Evolutionary conservation across 2,797 vertebrate species (phyloP).

Genomic region (Chiloscyllium punctatum): DNA sequence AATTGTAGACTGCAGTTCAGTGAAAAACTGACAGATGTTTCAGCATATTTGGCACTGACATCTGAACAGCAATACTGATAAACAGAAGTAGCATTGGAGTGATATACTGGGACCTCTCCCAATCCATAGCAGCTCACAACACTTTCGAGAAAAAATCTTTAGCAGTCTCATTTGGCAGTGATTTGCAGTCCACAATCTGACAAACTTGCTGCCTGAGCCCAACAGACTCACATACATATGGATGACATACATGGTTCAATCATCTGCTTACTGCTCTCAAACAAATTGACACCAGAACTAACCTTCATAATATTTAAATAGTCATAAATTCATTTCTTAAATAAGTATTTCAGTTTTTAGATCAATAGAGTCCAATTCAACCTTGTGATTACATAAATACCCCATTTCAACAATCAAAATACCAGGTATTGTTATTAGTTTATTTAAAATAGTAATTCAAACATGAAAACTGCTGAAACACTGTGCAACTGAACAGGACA

Average conservation of each 20-base stretch:
- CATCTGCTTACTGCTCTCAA: conserved; percentile 32
- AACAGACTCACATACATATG: conserved; percentile 38
- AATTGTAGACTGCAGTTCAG: conserved; percentile 35
- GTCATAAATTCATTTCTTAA: not conserved
- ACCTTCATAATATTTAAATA: conserved; percentile 22
- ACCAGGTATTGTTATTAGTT: not conserved
- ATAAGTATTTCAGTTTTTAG: not conserved
- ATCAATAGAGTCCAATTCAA: not conserved
- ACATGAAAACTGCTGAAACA: not conserved
- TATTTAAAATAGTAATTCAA: conserved; percentile 4
- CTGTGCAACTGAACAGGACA: not conserved
- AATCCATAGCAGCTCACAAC: conserved; percentile 38
- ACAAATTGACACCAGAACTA: conserved; percentile 5
- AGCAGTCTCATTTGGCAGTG: conserved; percentile 36
- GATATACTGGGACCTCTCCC: conserved; percentile 38
- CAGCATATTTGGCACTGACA: conserved; percentile 35
- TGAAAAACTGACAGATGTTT: conserved; percentile 39
- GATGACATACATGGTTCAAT: conserved; percentile 35
- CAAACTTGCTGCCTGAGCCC: conserved; percentile 33
- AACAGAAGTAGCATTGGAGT: conserved; percentile 37
- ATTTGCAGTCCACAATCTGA: conserved; percentile 38
- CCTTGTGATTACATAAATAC: not conserved
- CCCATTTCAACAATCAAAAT: not conserved
- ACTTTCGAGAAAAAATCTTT: conserved; percentile 37
- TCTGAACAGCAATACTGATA: conserved; percentile 38